Evolutionary conservation across 2,888 invertebrate species (phyloP).

Genomic region (Philereme vetulata): DNA sequence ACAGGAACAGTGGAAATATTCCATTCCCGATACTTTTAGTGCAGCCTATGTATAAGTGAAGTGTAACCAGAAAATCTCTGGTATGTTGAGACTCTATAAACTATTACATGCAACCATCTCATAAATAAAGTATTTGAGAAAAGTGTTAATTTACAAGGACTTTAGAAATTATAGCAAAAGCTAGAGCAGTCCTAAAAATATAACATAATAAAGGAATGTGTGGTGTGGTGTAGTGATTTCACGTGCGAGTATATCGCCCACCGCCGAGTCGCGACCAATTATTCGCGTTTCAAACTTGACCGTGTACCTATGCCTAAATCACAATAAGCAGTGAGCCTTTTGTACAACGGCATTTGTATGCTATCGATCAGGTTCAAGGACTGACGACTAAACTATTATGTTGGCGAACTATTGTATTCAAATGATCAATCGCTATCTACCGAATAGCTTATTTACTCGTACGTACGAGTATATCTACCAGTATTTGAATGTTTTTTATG

Average conservation of each 20-base stretch:
- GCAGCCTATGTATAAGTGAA: too few species aligned
- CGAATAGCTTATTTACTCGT: not conserved
- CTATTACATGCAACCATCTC: too few species aligned
- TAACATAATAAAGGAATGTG: not conserved
- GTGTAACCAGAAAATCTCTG: too few species aligned
- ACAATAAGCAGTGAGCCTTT: slow-evolving; percentile 30
- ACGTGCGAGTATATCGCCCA: slow-evolving; percentile 9
- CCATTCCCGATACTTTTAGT: too few species aligned
- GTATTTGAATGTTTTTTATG: slow-evolving; percentile 10
- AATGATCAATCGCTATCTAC: slow-evolving; percentile 20
- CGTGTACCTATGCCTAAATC: slow-evolving; percentile 40
- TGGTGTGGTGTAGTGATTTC: slow-evolving; percentile 3
- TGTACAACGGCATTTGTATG: slow-evolving; percentile 26
- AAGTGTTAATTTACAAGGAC: too few species aligned
- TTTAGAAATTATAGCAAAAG: too few species aligned
- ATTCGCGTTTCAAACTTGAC: slow-evolving; percentile 44
- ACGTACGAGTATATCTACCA: not conserved
- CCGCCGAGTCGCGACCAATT: slow-evolving; percentile 31
- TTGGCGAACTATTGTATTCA: slow-evolving; percentile 28
- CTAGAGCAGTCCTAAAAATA: not conserved
- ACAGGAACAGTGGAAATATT: too few species aligned
- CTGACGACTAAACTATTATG: slow-evolving; percentile 31
- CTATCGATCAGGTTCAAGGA: slow-evolving; percentile 39
- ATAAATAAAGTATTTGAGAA: too few species aligned
- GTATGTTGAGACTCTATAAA: too few species aligned